These are phyloP conservation scores for Pantala flavescens DNA, from an alignment of 1,140 invertebrate genomes.

Conservation along the genomic window DNA sequence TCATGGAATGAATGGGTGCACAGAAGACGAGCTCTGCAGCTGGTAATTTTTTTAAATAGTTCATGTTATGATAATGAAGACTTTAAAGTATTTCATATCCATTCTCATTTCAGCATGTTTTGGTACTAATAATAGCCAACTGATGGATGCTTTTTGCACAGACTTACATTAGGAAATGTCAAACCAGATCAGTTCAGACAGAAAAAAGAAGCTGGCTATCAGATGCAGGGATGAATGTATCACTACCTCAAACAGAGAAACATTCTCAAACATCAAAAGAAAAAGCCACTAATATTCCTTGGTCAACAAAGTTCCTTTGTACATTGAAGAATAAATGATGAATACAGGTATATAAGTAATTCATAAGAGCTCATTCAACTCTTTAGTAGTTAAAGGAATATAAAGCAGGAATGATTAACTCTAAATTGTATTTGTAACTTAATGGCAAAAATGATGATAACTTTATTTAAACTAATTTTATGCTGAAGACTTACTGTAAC, in stretches of 20 bases:
- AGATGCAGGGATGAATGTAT: slow-evolving; percentile 41
- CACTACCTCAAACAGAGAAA: slow-evolving; percentile 35
- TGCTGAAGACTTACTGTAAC: too few relatives aligned
- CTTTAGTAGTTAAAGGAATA: too few relatives aligned
- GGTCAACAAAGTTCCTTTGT: slow-evolving; percentile 39
- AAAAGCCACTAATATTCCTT: slow-evolving; percentile 39
- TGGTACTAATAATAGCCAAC: too few relatives aligned
- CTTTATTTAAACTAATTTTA: too few relatives aligned
- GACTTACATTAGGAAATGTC: slow-evolving; percentile 44
- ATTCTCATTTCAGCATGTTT: too few relatives aligned
- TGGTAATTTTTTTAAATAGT: slow-evolving; percentile 39
- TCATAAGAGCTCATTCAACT: too few relatives aligned
- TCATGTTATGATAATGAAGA: not conserved
- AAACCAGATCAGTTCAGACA: slow-evolving; percentile 51
- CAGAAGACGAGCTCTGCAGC: slow-evolving; percentile 52
- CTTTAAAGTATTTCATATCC: not conserved
- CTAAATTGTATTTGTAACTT: too few relatives aligned
- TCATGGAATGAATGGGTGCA: slow-evolving; percentile 68
- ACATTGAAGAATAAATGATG: slow-evolving; percentile 28
- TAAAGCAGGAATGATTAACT: too few relatives aligned
- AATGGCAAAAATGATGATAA: too few relatives aligned
- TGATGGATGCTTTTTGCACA: slow-evolving; percentile 25
- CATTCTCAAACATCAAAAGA: slow-evolving; percentile 45
- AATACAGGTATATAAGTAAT: not conserved
- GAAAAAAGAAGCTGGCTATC: slow-evolving; percentile 39